Evolutionary conservation across 2,113 vertebrate species (phyloP).

Genomic region (Dromiciops gliroides): DNA sequence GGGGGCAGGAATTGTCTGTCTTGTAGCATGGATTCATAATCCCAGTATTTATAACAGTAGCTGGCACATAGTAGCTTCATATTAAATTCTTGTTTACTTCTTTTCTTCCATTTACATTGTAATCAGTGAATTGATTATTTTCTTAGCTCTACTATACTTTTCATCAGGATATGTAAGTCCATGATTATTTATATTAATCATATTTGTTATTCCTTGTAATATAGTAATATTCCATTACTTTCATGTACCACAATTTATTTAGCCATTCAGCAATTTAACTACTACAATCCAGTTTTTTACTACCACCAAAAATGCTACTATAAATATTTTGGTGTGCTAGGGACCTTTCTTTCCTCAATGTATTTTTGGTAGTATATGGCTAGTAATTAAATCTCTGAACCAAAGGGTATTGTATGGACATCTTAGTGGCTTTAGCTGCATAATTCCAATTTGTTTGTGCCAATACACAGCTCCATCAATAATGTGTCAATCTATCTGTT

Average conservation of each 20-base stretch:
- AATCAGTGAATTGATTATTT: neutral
- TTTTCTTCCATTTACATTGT: neutral
- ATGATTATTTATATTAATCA: neutral
- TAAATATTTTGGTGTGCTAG: neutral
- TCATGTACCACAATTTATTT: neutral
- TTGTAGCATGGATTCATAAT: neutral
- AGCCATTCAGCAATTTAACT: neutral
- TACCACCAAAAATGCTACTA: neutral
- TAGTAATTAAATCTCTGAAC: neutral
- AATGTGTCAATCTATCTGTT: too few species aligned
- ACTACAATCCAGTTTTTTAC: neutral
- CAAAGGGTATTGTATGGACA: neutral
- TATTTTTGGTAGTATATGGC: neutral
- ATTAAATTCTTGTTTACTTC: neutral
- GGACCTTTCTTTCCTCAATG: neutral
- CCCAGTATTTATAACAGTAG: neutral
- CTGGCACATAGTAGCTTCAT: neutral
- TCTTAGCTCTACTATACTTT: neutral
- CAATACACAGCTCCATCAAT: neutral
- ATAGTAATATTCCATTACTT: neutral
- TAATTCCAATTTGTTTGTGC: neutral
- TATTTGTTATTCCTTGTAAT: neutral
- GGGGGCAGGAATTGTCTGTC: neutral
- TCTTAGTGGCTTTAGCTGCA: neutral
- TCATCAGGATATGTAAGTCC: neutral